Evolutionary conservation across 1,140 invertebrate genomes (phyloP).

Genomic region (Orchesella cincta): DNA sequence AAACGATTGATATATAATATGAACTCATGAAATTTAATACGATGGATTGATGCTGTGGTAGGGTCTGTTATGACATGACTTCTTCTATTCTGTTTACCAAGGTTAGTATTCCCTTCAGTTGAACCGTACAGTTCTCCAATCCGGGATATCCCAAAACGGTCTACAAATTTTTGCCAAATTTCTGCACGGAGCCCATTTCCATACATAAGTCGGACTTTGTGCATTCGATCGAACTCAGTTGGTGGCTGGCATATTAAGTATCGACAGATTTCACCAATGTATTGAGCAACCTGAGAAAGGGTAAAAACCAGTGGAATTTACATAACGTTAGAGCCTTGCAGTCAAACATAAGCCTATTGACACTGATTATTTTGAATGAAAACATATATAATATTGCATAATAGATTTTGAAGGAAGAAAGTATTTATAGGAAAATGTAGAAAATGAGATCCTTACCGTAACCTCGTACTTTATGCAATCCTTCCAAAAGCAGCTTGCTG

Average conservation of each 20-base stretch:
- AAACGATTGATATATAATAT: too few species aligned
- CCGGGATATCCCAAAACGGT: slow-evolving; percentile 81
- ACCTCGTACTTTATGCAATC: slow-evolving; percentile 92
- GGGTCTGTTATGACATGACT: too few species aligned
- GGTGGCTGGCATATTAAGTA: slow-evolving; percentile 85
- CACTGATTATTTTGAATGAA: slow-evolving; percentile 5
- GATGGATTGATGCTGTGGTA: too few species aligned
- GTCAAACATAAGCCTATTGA: too few species aligned
- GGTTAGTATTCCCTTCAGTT: slow-evolving; percentile 59
- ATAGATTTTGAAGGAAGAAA: neutral
- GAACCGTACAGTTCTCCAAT: slow-evolving; percentile 96
- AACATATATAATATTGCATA: neutral
- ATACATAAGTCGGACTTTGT: slow-evolving; percentile 79
- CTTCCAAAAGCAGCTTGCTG: slow-evolving; percentile 73
- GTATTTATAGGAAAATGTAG: neutral
- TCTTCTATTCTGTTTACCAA: slow-evolving; percentile 26
- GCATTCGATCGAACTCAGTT: slow-evolving; percentile 74
- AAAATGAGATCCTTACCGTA: slow-evolving; percentile 75
- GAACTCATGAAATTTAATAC: too few species aligned
- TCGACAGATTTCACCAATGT: slow-evolving; percentile 98
- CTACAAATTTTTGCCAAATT: slow-evolving; percentile 91
- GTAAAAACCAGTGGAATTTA: too few species aligned
- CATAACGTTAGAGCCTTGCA: too few species aligned
- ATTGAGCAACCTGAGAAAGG: slow-evolving; percentile 87
- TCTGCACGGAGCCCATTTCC: slow-evolving; percentile 95